Evolutionary conservation across 37 sponge, comb jelly and placozoan genomes (phyloP).

Genomic region (Beroe forskalii): DNA sequence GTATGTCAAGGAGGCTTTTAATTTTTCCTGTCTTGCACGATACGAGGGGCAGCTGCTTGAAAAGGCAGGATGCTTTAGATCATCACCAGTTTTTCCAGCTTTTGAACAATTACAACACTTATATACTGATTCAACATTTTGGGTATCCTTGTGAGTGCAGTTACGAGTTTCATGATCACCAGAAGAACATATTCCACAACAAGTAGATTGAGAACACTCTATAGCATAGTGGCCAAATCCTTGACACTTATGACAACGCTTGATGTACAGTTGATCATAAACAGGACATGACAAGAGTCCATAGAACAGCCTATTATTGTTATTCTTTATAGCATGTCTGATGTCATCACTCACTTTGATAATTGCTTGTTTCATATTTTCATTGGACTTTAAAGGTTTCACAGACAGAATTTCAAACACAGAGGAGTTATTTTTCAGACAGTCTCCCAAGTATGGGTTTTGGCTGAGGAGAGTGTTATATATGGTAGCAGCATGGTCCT

Average conservation of each 20-base stretch:
- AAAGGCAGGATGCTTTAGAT: slow-evolving; percentile 6
- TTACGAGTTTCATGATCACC: not conserved
- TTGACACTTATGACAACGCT: not conserved
- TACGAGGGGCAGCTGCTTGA: not conserved
- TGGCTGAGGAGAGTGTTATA: no score
- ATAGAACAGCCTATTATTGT: no score
- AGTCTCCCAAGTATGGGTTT: no score
- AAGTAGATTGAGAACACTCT: not conserved
- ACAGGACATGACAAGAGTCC: not conserved
- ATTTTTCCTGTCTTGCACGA: not conserved
- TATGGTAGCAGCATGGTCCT: no score
- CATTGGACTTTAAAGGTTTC: no score
- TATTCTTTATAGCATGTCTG: not conserved
- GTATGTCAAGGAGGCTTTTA: not conserved
- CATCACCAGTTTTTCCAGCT: not conserved
- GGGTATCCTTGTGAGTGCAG: not conserved
- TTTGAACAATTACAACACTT: not conserved
- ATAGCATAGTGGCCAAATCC: not conserved
- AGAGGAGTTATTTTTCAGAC: no score
- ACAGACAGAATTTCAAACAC: no score
- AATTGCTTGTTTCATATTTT: no score
- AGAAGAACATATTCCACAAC: slow-evolving; percentile 15
- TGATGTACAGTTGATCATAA: not conserved
- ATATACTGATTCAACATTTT: not conserved
- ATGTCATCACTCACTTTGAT: no score